Base-by-base conservation (phyloP, 2,113 vertebrate genomes). In the Oenanthe melanoleuca region DNA sequence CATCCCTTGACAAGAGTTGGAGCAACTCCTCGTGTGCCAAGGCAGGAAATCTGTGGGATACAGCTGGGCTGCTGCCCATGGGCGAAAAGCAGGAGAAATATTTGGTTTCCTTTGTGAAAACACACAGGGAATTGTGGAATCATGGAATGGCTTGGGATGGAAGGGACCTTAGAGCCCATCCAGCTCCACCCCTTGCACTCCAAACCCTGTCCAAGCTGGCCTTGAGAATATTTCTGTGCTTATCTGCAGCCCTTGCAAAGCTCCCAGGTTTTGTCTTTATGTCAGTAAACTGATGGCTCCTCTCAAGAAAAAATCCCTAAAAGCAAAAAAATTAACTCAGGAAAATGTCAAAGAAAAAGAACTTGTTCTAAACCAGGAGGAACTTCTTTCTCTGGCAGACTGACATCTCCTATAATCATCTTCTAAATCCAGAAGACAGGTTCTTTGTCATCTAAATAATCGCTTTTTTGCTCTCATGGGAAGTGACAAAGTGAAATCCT, bases 381-480 rank as follows among this genome's bases (percentile, higher is more conserved):
- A 87, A 73, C 74, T 82, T 78, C 25, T 50, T 81, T 66, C 78
- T 87, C 50, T 3, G 6, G n/a, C 66, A 94, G 94, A 19, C 63
- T 96, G 93, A 89, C 95, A 88, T 52, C 55, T 65, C 29, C 71
- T 87, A 23, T 72, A 69, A 89, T 87, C 34, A 72, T 73, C 81
- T 87, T 18, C 78, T 85, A 73, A 85, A 85, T 72, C 42, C 81
- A 89, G 93, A 42, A 89, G 91, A 63, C 81, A 94, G 84, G 63
- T 80, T 89, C 87, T 91, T 95, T 95, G 81, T 91, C 88, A 94
- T 83, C 71, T 82, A 38, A 77, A 75, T 81, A 87, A 81, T 79
- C 14, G 37, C 66, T 75, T 64, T 34, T 60, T 55, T 88, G 70
- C 56, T 72, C 5, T 78, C 47, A 22, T 10, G 49, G 64, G 33